These are phyloP conservation scores for Pionites leucogaster DNA, from an alignment of 2,113 vertebrate genomes.

Conservation along the genomic window DNA sequence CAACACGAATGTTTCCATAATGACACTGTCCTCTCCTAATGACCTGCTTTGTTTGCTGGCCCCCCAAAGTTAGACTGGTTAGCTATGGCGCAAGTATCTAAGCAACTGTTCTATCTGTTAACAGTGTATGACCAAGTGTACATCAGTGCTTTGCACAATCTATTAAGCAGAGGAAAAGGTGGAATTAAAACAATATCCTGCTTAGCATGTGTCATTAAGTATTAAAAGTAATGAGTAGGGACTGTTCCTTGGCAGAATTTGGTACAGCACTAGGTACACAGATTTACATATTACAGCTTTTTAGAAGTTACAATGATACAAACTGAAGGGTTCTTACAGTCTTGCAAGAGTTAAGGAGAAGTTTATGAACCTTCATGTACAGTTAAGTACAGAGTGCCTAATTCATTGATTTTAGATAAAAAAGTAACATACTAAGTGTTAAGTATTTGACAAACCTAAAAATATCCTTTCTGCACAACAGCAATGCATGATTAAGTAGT, in stretches of 20 bases:
- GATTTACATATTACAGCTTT: fast-evolving
- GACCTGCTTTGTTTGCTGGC: neutral
- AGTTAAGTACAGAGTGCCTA: neutral
- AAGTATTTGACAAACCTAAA: neutral
- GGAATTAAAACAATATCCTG: neutral
- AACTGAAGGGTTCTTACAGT: neutral
- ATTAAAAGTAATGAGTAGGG: neutral
- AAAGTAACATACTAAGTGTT: neutral
- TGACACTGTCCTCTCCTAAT: neutral
- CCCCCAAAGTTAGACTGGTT: neutral
- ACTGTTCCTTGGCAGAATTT: neutral
- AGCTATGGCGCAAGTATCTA: neutral
- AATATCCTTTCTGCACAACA: neutral
- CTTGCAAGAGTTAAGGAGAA: neutral
- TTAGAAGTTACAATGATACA: neutral
- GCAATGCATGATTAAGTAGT: neutral
- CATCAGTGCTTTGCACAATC: neutral
- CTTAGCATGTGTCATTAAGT: neutral
- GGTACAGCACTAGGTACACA: neutral
- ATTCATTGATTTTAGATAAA: neutral
- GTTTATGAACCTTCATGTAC: neutral
- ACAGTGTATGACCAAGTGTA: neutral
- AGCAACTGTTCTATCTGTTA: neutral
- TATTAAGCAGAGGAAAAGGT: neutral
- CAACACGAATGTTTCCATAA: neutral